Percentiles rank a stretch among this genome's conserved stretches.
Evolutionary conservation across 2,797 vertebrate genomes (phyloP).

Genomic region (Karalla daura): DNA sequence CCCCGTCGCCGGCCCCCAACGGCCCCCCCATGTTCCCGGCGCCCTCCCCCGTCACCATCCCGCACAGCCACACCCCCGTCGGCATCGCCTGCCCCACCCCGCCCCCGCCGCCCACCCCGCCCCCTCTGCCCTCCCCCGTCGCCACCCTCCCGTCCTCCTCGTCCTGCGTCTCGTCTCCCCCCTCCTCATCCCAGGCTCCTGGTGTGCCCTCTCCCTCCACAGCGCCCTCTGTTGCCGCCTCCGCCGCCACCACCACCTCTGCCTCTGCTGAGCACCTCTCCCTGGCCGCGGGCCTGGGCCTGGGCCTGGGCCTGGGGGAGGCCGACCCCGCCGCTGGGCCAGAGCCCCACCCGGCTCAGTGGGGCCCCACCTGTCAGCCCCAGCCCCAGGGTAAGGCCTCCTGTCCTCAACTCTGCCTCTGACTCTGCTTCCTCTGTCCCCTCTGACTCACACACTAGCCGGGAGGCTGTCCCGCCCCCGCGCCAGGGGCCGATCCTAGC

Average conservation of each 20-base stretch:
- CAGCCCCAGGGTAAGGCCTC: conserved; percentile 93
- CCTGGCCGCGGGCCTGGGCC: conserved; percentile 87
- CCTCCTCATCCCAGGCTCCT: conserved; percentile 96
- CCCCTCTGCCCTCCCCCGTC: conserved; percentile 81
- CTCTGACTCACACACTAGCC: conserved; percentile 80
- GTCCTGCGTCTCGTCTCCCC: conserved; percentile 85
- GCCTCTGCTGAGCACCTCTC: conserved; percentile 84
- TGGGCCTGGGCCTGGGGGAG: conserved; percentile 89
- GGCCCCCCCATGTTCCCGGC: conserved; percentile 86
- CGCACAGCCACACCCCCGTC: conserved; percentile 73
- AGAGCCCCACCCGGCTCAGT: conserved; percentile 87
- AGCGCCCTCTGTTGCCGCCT: conserved; percentile 94
- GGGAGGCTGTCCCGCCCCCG: not conserved
- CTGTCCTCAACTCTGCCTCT: conserved; percentile 43
- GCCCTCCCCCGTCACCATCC: conserved; percentile 78
- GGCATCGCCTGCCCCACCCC: conserved; percentile 85
- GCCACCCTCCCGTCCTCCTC: conserved; percentile 82
- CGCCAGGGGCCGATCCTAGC: too few relatives aligned
- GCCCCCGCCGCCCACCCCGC: conserved; percentile 78
- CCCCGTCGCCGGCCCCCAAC: conserved; percentile 87
- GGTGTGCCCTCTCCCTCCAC: conserved; percentile 98
- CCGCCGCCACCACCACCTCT: conserved; percentile 92
- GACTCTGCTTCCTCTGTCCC: conserved; percentile 33
- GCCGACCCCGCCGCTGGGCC: conserved; percentile 87
- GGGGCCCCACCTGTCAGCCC: conserved; percentile 85